Percentiles rank a stretch among this genome's conserved stretches.
phyloP scores from a whole-genome alignment of 2,797 vertebrate genomes.

The Hoplostethus atlanticus region DNA sequence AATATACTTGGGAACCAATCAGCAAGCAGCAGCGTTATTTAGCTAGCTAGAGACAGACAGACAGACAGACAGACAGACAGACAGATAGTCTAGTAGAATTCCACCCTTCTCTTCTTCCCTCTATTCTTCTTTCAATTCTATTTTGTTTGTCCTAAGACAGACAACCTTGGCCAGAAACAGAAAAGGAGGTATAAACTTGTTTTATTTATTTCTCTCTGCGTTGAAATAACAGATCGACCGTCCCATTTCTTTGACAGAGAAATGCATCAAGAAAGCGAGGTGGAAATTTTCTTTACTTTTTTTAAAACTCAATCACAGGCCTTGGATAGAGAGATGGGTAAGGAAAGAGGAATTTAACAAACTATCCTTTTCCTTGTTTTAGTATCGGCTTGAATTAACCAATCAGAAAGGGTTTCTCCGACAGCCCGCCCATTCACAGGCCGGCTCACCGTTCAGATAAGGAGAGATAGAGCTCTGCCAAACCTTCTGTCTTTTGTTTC shows the following conservation, averaged over 20 bases:
- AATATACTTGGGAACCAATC: too few species aligned
- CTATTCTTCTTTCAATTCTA: too few species aligned
- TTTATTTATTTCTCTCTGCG: too few species aligned
- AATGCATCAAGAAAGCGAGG: too few species aligned
- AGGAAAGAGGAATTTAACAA: slow-evolving; percentile 2
- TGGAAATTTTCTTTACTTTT: too few species aligned
- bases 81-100: neutral
- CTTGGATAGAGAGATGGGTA: neutral
- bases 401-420: slow-evolving; percentile 12
- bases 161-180: too few species aligned
- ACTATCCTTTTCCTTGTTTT: neutral
- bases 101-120: too few species aligned
- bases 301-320: neutral
- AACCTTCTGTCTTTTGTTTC: neutral
- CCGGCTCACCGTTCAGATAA: slow-evolving; percentile 27
- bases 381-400: slow-evolving; percentile 12
- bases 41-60: too few species aligned
- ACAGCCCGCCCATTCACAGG: neutral
- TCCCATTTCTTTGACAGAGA: too few species aligned
- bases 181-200: too few species aligned
- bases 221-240: too few species aligned
- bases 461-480: slow-evolving; percentile 12
- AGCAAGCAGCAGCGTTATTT: neutral
- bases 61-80: neutral
- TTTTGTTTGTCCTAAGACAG: too few species aligned